These are phyloP conservation scores for Microtus pennsylvanicus DNA, from an alignment of 2,113 vertebrate genomes.

Conservation along the genomic window DNA sequence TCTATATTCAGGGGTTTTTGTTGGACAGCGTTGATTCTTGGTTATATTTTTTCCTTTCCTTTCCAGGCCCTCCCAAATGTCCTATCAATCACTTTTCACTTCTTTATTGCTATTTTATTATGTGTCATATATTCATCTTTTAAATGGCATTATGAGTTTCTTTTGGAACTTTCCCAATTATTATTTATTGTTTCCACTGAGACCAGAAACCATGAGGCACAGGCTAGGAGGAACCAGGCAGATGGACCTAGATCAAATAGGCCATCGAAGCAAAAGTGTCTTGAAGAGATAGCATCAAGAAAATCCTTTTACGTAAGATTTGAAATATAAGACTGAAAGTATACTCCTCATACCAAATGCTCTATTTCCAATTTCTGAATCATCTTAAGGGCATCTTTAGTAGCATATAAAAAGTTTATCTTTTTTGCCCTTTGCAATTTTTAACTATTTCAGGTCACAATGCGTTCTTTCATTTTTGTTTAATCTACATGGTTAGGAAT, in stretches of 20 bases:
- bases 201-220: background rate
- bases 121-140: background rate
- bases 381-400: background rate
- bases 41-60: background rate
- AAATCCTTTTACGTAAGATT: background rate
- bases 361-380: slow-evolving; percentile 23
- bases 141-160: background rate
- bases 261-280: background rate
- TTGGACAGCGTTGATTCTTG: background rate
- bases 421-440: background rate
- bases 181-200: background rate
- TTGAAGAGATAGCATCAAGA: slow-evolving; percentile 2
- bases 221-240: background rate
- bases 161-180: slow-evolving; percentile 23
- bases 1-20: background rate
- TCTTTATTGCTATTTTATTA: background rate
- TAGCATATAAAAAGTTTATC: background rate
- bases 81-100: background rate
- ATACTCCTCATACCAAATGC: slow-evolving; percentile 22
- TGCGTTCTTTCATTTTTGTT: background rate
- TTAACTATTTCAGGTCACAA: background rate
- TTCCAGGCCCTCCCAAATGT: background rate
- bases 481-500: slow-evolving; percentile 19
- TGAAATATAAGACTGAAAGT: slow-evolving; percentile 41
- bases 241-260: background rate